Evolutionary conservation across 2,113 vertebrate species (phyloP), one percentile per base, ranked within the genome.

Genomic region (Edolisoma coerulescens): DNA sequence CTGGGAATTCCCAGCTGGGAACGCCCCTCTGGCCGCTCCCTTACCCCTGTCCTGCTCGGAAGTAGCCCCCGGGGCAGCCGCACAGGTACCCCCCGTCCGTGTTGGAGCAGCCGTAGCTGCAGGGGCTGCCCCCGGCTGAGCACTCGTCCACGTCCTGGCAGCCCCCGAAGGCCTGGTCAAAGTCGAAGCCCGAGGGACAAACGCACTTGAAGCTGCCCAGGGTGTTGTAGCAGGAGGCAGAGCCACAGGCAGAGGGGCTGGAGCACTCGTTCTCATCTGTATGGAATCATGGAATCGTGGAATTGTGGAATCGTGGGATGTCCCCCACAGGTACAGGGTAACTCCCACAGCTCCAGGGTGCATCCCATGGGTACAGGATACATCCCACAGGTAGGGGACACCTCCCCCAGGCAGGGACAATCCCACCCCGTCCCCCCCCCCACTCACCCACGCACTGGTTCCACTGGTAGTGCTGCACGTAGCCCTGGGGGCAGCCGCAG

Each of bases 121-220:
- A 99, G 90, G 99, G 99, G 97, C 98, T 98, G 39, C 86, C 96
- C 2, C 96, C 97, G 0, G 86, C 81, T 1, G 96, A 96, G 35
- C 99, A 99, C 85, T 99, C 99, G 3, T 99, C 99, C 93, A 99
- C 97, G 5, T 99, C 99, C 95, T 99, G 98, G 97, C 99, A 99
- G 70, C 99, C 98, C 3, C 98, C 97, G 1, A 87, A 97, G 22
- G 85, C 75, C 81, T 98, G 97, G 95, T 99, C 98, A 33, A 99
- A 99, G 94, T 99, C 98, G 13, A 99, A 99, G 74, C 99, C 99
- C 0, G 99, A 99, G 0, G 99, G 99, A 69, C 99, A 99, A n/a
- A 99, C 96, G 1, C 99, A 99, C 97, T 98, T 99, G 98, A 97
- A 99, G 97, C 99, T 99, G 23, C 99, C 99, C 93, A 99, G 98